Conservation (phyloP, 2,797 vertebrate genomes). For the Gymnoscopelus braueri region DNA sequence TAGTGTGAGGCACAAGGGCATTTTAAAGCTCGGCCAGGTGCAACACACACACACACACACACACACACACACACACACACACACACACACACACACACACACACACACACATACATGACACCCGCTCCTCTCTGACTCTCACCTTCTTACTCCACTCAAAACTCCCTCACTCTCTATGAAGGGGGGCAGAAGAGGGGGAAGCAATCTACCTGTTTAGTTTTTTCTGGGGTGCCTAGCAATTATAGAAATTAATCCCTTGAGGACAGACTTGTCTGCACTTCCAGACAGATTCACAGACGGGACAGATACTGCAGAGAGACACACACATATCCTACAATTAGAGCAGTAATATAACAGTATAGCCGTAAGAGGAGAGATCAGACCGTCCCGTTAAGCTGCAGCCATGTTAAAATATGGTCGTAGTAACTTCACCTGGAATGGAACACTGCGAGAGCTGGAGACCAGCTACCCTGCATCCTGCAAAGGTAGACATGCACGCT, state of each 20-base stretch:
- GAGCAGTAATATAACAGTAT: not conserved
- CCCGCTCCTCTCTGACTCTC: too few relatives aligned
- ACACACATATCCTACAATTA: not conserved
- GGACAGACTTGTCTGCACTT: not conserved
- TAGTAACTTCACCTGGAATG: conserved; percentile 64
- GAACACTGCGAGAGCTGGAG: conserved; percentile 58
- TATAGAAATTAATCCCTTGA: conserved; percentile 2
- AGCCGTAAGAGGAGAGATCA: not conserved
- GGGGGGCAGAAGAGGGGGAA: not conserved
- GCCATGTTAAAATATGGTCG: conserved; percentile 47
- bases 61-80: too few relatives aligned
- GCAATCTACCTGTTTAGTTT: not conserved
- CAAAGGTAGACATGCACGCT: conserved; percentile 43
- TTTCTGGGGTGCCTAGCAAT: not conserved
- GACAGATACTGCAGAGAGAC: not conserved
- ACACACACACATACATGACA: too few relatives aligned
- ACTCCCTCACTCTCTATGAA: conserved; percentile 15
- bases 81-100: conserved; percentile 7
- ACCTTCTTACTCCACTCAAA: not conserved
- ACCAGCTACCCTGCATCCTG: conserved; percentile 11
- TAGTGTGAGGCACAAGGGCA: conserved; percentile 36
- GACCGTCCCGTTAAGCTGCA: not conserved
- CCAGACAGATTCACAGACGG: not conserved
- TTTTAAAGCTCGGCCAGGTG: conserved; percentile 52
- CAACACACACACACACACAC: conserved; percentile 1